These are phyloP conservation scores for Sorex fumeus DNA, from an alignment of 2,113 vertebrate genomes.

Conservation along the genomic window DNA sequence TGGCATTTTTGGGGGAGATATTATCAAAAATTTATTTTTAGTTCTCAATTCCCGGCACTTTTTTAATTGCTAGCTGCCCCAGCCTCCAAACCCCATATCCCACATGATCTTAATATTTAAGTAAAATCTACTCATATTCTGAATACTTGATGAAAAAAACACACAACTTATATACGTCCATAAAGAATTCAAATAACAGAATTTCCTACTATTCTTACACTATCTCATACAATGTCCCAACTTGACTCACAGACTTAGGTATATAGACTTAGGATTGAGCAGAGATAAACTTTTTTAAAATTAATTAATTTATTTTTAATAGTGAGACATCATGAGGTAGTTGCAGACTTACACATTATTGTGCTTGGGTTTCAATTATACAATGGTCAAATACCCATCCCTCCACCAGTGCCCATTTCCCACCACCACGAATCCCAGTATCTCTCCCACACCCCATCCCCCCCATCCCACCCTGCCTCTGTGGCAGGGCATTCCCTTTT, in stretches of 20 bases:
- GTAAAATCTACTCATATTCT: background rate
- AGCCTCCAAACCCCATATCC: accelerated
- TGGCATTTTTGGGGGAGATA: no score
- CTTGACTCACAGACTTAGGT: accelerated
- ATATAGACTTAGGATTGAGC: accelerated
- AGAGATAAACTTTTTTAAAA: background rate
- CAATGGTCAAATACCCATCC: no score
- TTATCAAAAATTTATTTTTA: background rate
- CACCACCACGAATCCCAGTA: no score
- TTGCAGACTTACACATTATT: no score
- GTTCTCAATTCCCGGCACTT: background rate
- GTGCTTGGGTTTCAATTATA: no score
- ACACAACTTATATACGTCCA: background rate
- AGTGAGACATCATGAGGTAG: no score
- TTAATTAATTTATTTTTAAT: no score
- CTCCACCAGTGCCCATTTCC: no score
- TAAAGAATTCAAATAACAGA: background rate
- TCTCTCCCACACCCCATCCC: no score
- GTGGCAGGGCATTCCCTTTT: no score
- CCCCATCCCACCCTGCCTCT: no score
- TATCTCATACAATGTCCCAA: accelerated
- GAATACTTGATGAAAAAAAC: background rate
- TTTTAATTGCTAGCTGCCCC: background rate
- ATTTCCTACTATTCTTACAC: no score
- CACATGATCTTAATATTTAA: background rate